phyloP scores from a whole-genome alignment of 2,797 vertebrate species.

The Centroberyx gerrardi region DNA sequence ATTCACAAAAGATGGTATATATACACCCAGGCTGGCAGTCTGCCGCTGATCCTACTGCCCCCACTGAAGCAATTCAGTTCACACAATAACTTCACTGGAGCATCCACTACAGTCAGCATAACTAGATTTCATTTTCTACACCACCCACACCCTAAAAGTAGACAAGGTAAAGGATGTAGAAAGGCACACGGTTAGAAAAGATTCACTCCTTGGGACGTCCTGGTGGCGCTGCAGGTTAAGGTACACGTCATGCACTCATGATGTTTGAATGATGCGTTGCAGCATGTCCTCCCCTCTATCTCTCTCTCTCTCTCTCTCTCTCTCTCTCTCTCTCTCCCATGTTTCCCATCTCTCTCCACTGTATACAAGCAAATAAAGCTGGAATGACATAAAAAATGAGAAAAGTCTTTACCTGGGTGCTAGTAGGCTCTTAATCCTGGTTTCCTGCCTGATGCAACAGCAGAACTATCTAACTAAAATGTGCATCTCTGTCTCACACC shows the following conservation, averaged over 20 bases:
- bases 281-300: too few species aligned
- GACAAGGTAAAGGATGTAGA: too few species aligned
- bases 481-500: constrained; percentile 27
- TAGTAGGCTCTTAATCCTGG: constrained; percentile 25
- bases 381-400: not conserved
- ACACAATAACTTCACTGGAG: not conserved
- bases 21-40: not conserved
- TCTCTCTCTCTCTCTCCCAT: not conserved
- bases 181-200: constrained; percentile 2
- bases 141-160: not conserved
- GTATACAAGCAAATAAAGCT: not conserved
- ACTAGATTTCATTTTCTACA: not conserved
- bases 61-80: not conserved
- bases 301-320: too few species aligned
- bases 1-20: not conserved
- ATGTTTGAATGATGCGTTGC: not conserved
- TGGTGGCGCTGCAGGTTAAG: not conserved
- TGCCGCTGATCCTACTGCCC: not conserved
- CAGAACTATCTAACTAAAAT: constrained; percentile 44
- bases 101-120: too few species aligned
- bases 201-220: not conserved
- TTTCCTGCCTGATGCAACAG: constrained; percentile 52
- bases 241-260: not conserved
- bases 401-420: constrained; percentile 63
- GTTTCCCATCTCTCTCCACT: not conserved